phyloP scores from a whole-genome alignment of 64 coral and sea anemone species.

The Catalaphyllia jardinei region DNA sequence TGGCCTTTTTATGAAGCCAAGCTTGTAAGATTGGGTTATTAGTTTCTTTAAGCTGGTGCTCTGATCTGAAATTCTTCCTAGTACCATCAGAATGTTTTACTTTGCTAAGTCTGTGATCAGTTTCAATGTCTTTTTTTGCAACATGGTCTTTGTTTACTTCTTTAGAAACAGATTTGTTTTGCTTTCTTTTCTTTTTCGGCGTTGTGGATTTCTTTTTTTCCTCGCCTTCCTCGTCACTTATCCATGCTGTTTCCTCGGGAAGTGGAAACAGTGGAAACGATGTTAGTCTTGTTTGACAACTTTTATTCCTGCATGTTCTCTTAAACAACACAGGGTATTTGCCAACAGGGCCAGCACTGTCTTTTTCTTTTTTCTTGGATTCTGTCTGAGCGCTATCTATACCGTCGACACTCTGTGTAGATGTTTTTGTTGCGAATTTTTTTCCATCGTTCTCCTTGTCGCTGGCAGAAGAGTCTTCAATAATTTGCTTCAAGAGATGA shows the following conservation, averaged over 20 bases:
- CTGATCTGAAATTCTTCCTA: slow-evolving; percentile 74
- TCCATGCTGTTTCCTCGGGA: slow-evolving; percentile 80
- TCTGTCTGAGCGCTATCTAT: not conserved
- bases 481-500: slow-evolving; percentile 77
- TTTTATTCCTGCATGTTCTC: slow-evolving; percentile 56
- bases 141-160: slow-evolving; percentile 10
- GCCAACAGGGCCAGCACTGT: slow-evolving; percentile 35
- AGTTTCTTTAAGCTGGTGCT: slow-evolving; percentile 74
- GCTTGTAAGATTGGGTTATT: slow-evolving; percentile 77
- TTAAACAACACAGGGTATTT: slow-evolving; percentile 78
- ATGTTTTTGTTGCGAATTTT: slow-evolving; percentile 14
- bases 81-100: slow-evolving; percentile 73
- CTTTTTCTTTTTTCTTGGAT: slow-evolving; percentile 1
- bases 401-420: not conserved
- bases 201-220: slow-evolving; percentile 34
- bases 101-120: slow-evolving; percentile 14
- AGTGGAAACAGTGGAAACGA: slow-evolving; percentile 78
- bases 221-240: slow-evolving; percentile 61
- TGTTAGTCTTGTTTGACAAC: slow-evolving; percentile 79
- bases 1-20: slow-evolving; percentile 83
- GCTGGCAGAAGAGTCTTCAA: slow-evolving; percentile 63
- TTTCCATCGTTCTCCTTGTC: slow-evolving; percentile 8
- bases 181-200: slow-evolving; percentile 27
- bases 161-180: slow-evolving; percentile 14
- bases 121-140: slow-evolving; percentile 8